Evolutionary conservation across 2,113 vertebrate species (phyloP), one percentile per base, ranked within the genome.

Genomic region (Ornithorhynchus anatinus): DNA sequence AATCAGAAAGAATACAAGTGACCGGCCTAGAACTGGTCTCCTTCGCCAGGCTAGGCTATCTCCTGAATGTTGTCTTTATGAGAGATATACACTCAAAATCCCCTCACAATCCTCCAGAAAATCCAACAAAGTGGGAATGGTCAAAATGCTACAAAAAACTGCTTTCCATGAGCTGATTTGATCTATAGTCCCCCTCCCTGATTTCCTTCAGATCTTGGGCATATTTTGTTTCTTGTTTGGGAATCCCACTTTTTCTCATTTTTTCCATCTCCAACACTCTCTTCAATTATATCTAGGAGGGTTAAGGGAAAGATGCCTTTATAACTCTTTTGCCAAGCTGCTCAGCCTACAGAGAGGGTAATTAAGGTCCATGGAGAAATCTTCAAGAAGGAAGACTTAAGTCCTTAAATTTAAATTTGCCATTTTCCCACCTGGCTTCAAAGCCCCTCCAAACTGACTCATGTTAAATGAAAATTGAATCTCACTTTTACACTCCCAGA

Each of bases 281-380:
- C 39, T 74, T 86, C 73, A 77, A 68, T 77, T 81, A 6, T 22
- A 81, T 38, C 53, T 42, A 38, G 11, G 63, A 79, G 50, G 19
- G 70, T 22, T 58, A 75, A 47, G 51, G 63, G 57, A 82, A 85
- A 65, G 33, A 62, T 0, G 6, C 51, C 22, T 75, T 79, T 45
- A 58, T 53, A 73, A 71, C 9, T 20, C 73, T 40, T 23, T 56
- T 36, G 39, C 48, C 54, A 60, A 84, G 37, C 23, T 31, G 67
- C 54, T 71, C 43, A 59, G 53, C 72, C 54, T 80, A 66, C 77
- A 54, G 58, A 84, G 43, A 66, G 36, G 67, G 54, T 71, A 86
- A 84, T 84, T 84, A 79, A 50, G 62, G 36, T 75, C 45, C 69
- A 75, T 60, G 35, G 67, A 85, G 77, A 54, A 20, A 62, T 14